Evolutionary conservation across 2,113 vertebrate genomes (phyloP).

Genomic region (Delphinapterus leucas): DNA sequence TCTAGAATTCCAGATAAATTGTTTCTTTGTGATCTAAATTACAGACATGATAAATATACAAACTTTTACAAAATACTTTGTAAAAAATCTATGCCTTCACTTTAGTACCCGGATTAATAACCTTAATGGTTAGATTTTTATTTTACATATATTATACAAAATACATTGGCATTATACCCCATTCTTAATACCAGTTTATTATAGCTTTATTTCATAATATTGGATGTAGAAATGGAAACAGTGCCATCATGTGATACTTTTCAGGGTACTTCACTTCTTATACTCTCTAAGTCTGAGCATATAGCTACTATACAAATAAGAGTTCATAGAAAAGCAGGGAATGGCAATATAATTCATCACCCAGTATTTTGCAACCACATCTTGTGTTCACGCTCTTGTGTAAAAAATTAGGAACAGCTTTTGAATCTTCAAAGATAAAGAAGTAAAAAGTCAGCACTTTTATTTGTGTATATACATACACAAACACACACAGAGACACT

Average conservation of each 20-base stretch:
- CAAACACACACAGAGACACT: not conserved
- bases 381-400: not conserved
- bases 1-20: constrained; percentile 62
- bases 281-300: constrained; percentile 79
- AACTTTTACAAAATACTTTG: constrained; percentile 79
- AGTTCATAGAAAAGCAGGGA: constrained; percentile 55
- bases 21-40: constrained; percentile 70
- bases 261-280: constrained; percentile 91
- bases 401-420: constrained; percentile 44
- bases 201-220: constrained; percentile 86
- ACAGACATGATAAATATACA: constrained; percentile 73
- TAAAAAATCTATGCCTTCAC: constrained; percentile 74
- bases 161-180: constrained; percentile 74
- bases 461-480: not conserved
- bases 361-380: constrained; percentile 24
- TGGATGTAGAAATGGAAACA: constrained; percentile 97
- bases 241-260: constrained; percentile 99
- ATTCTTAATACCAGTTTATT: constrained; percentile 85
- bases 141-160: constrained; percentile 84
- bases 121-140: constrained; percentile 76
- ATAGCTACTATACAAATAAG: constrained; percentile 73
- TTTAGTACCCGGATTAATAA: constrained; percentile 77
- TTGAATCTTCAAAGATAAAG: constrained; percentile 67
- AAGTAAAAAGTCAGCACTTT: not conserved
- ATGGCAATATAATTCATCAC: constrained; percentile 56